These are phyloP conservation scores for Sinocyclocheilus grahami DNA, from an alignment of 2,113 vertebrate genomes.

Conservation along the genomic window DNA sequence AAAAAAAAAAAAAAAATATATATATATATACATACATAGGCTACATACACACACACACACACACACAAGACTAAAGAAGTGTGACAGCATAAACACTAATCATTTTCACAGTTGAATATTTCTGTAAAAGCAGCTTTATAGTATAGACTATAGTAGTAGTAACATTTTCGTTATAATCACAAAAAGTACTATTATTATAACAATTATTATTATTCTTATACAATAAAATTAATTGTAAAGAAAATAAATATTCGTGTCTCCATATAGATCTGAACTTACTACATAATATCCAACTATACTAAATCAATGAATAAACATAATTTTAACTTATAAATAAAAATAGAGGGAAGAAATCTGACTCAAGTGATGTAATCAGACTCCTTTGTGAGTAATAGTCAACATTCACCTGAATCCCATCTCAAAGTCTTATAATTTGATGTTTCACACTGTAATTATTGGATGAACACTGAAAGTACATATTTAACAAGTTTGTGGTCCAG, in stretches of 20 bases:
- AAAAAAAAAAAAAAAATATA: too few species aligned
- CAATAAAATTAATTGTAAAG: too few species aligned
- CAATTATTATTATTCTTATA: too few species aligned
- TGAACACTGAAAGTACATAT: neutral
- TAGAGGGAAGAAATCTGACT: neutral
- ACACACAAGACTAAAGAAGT: neutral
- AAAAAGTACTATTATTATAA: too few species aligned
- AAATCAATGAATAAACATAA: neutral
- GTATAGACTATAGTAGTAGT: neutral
- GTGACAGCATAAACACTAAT: neutral
- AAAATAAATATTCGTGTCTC: too few species aligned
- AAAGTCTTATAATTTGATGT: neutral
- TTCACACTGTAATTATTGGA: neutral
- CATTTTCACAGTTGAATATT: neutral
- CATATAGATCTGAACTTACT: too few species aligned
- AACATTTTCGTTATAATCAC: too few species aligned
- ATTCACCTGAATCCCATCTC: neutral
- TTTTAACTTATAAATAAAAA: neutral
- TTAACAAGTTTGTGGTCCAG: neutral
- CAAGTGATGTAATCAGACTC: neutral
- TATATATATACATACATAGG: too few species aligned
- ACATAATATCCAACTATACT: too few species aligned
- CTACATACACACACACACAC: too few species aligned
- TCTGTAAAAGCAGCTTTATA: too few species aligned
- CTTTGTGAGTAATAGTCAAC: neutral